Evolutionary conservation across 2,113 vertebrate species (phyloP).

Genomic region (Sphyrna mokarran): DNA sequence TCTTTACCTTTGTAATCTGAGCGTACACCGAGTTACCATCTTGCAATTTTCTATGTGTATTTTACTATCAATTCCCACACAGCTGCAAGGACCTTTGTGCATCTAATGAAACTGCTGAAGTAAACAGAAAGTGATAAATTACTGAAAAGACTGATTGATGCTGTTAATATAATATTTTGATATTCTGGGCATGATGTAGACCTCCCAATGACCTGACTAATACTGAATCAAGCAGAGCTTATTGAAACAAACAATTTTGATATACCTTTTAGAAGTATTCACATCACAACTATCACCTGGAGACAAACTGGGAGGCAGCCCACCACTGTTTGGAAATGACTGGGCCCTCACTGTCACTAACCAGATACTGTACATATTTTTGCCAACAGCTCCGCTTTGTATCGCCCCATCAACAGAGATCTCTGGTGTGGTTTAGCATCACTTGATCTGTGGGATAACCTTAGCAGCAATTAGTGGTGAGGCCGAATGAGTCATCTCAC

Average conservation of each 20-base stretch:
- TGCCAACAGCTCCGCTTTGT: conserved; percentile 23
- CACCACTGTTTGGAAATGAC: conserved; percentile 43
- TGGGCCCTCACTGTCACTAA: conserved; percentile 40
- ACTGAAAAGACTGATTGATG: conserved; percentile 36
- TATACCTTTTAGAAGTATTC: conserved; percentile 21
- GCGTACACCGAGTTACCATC: not conserved
- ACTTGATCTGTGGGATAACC: conserved; percentile 39
- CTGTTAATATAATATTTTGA: conserved; percentile 36
- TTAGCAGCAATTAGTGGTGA: conserved; percentile 40
- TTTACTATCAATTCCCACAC: not conserved
- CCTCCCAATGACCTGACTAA: conserved; percentile 27
- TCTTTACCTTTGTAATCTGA: not conserved
- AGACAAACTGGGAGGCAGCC: conserved; percentile 39
- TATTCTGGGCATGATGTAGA: not conserved
- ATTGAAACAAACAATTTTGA: conserved; percentile 22
- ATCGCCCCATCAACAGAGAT: not conserved
- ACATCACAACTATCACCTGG: conserved; percentile 9
- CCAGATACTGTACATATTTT: conserved; percentile 41
- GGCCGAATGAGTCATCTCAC: conserved; percentile 51
- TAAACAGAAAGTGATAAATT: conserved; percentile 27
- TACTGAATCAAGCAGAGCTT: conserved; percentile 13
- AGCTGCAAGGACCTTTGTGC: not conserved
- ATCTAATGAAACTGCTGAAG: conserved; percentile 4
- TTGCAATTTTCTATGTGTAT: not conserved
- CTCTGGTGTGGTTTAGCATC: conserved; percentile 51